Base-by-base conservation (phyloP, 2,888 invertebrate genomes). In the Abrostola triplasia region DNA sequence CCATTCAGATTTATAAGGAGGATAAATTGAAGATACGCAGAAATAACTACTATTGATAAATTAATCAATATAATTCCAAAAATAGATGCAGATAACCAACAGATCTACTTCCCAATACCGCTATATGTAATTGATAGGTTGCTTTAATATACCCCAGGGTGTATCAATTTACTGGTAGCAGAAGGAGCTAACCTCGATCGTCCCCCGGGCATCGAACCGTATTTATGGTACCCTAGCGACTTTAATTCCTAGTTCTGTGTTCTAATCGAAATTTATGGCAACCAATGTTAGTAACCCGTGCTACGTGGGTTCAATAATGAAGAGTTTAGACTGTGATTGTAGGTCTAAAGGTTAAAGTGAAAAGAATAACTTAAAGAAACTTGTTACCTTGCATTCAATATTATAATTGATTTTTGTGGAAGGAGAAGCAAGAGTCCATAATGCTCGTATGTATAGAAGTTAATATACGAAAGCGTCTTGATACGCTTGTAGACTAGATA, bases 111-210 rank as follows among this genome's bases (percentile, higher is more conserved):
- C 78, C 68, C 63, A 65, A 76, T 72, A 66, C 56, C 51, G 56
- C 12, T 57, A 50, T 57, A 70, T 76, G 74, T 77, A 84, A 85
- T 82, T 84, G 85, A 85, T 84, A 84, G 85, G 75, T 79, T 59
- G 62, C 67, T 77, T 78, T 84, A 86, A 85, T 87, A 89, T 88
- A 84, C 91, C 89, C 88, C 59, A 70, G 85, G 89, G 91, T 84
- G 87, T 89, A 92, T 92, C 89, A 90, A 91, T 92, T 90, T 91
- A 87, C 84, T 86, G 76, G 88, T 83, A 88, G 88, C 86, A 81
- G 85, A 83, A 89, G 86, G 82, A 85, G 76, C 85, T 86, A 84
- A 86, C 88, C 83, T 77, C 84, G 85, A 84, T 83, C 84, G 80
- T 85, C 92, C 91, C 88, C 68, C 65, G 84, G 90, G 90, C 86